Base-by-base conservation (phyloP, 2,113 vertebrate species). In the Misgurnus anguillicaudatus region DNA sequence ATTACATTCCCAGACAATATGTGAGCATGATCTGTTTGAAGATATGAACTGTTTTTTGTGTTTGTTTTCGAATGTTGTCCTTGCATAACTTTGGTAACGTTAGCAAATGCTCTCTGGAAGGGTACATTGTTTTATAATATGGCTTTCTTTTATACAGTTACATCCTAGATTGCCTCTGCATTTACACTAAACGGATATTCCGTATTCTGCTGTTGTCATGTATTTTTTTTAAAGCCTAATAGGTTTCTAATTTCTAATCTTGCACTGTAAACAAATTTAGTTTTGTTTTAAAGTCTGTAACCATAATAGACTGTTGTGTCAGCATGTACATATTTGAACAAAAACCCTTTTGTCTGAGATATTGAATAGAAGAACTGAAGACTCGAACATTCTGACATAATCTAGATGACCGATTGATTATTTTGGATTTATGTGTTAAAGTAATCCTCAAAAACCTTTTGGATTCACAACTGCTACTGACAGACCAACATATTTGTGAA, bases 391-490 rank as follows among this genome's bases (percentile, higher is more conserved):
- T 53, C 66, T 31, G 51, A 74, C 53, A 45, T 36, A 16, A 24
- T 74, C n/a, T 67, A 36, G 38, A 67, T 67, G 47, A 24, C 31
- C 9, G 38, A 72, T 31, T 39, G 24, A 42, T 39, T 1, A 38
- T 60, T 63, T 82, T 66, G 68, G 70, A 39, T 4, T 57, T 9
- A 64, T 17, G 45, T 79, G 70, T 55, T 80, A 9, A 60, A 76
- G 70, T 64, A 17, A 47, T 53, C 67, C 51, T 80, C 31, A 39
- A 21, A 10, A 8, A 58, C 31, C 53, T 58, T 17, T 73, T 48
- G 60, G 45, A 71, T 78, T 53, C 65, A 60, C 58, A 79, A 81
- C 51, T 77, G 88, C 87, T 82, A 84, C 80, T 86, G 85, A 86
- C 83, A 84, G 62, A 41, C 78, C 75, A 17, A 68, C 70, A 48